These are phyloP conservation scores for Lordiphosa fenestrarum DNA, from an alignment of 2,888 invertebrate genomes.

Conservation along the genomic window DNA sequence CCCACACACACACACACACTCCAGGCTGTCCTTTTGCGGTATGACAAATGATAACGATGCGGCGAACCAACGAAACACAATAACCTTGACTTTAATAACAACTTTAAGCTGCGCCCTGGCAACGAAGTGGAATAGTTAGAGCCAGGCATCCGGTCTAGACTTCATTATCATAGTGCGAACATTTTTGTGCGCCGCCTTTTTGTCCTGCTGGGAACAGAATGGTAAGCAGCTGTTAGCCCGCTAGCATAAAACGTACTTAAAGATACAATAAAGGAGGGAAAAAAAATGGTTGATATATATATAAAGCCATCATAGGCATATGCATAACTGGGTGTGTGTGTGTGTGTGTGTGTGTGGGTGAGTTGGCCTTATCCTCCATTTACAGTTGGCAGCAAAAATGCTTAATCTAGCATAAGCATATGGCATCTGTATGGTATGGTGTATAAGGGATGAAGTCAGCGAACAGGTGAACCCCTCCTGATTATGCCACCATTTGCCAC, in stretches of 20 bases:
- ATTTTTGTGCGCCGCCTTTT: constrained; percentile 15
- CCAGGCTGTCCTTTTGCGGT: constrained; percentile 28
- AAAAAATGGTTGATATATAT: constrained; percentile 15
- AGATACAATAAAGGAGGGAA: constrained; percentile 32
- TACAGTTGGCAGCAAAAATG: constrained; percentile 57
- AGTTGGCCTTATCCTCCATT: constrained; percentile 51
- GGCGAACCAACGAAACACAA: constrained; percentile 38
- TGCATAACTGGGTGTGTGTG: constrained; percentile 14
- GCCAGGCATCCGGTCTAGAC: constrained; percentile 67
- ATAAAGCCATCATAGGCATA: constrained; percentile 16
- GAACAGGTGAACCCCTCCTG: constrained; percentile 40
- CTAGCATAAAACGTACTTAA: constrained; percentile 38
- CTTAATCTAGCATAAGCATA: constrained; percentile 70
- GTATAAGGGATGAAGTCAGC: constrained; percentile 18
- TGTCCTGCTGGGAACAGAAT: constrained; percentile 11
- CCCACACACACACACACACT: constrained; percentile 9
- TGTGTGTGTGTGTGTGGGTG: constrained; percentile 10
- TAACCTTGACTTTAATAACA: constrained; percentile 22
- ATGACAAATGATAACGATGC: constrained; percentile 49
- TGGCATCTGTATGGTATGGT: constrained; percentile 27
- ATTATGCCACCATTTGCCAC: neutral
- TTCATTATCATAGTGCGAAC: constrained; percentile 49
- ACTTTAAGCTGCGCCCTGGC: constrained; percentile 13
- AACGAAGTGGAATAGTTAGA: constrained; percentile 28
- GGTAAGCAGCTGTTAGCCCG: constrained; percentile 41